Conservation (phyloP, 2,888 invertebrate species). For the Argyra leucocephala region DNA sequence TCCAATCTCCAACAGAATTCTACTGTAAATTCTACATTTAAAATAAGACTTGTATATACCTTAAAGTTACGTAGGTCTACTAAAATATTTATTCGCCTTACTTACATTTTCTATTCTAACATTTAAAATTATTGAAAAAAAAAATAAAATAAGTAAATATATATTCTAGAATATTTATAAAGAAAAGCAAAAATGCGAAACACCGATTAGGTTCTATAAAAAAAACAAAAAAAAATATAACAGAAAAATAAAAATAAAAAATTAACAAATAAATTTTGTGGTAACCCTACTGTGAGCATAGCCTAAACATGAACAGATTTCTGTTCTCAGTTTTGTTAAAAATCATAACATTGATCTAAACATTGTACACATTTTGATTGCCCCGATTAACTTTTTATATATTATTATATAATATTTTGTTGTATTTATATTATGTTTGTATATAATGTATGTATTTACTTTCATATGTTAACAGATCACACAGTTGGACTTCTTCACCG, state of each 20-base stretch:
- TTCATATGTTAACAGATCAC: neutral
- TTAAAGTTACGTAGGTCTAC: no score
- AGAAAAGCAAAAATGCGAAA: no score
- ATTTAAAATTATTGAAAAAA: no score
- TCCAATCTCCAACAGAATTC: no score
- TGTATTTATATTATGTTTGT: neutral
- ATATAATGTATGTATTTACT: neutral
- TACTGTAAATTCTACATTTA: no score
- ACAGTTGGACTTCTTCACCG: neutral
- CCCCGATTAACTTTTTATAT: neutral
- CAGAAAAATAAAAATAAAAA: neutral
- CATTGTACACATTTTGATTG: neutral
- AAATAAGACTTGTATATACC: no score
- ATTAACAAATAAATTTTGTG: neutral
- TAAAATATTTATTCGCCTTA: no score
- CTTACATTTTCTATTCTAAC: no score
- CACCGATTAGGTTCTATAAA: no score
- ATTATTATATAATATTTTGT: neutral
- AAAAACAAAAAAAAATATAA: neutral
- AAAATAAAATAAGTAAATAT: no score
- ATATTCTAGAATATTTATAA: no score
- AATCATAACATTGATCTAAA: neutral
- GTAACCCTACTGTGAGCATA: conserved; percentile 1
- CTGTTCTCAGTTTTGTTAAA: conserved; percentile 1
- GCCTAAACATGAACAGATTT: neutral